These are phyloP conservation scores for Neocrepidodera transversa DNA, from an alignment of 2,888 invertebrate genomes.

Conservation along the genomic window DNA sequence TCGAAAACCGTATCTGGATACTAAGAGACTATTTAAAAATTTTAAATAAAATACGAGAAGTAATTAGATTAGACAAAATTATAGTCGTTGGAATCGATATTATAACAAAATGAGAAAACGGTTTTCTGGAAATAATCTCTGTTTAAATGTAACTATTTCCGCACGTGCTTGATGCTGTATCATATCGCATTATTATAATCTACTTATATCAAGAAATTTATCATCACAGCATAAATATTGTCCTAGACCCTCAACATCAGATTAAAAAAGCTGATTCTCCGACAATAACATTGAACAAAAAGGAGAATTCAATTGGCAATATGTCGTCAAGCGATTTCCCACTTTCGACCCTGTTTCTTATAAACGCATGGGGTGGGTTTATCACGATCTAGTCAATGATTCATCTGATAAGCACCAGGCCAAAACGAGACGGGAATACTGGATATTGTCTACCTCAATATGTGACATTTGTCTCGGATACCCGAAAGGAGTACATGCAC, in stretches of 20 bases:
- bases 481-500: slow-evolving; percentile 31
- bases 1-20: too few relatives aligned
- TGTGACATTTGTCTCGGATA: slow-evolving; percentile 14
- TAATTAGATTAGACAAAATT: too few relatives aligned
- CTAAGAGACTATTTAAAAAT: too few relatives aligned
- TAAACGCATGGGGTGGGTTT: slow-evolving; percentile 31
- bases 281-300: slow-evolving; percentile 30
- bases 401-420: slow-evolving; percentile 42
- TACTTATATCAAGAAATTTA: background rate
- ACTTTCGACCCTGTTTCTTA: slow-evolving; percentile 27
- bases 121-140: too few relatives aligned
- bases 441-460: slow-evolving; percentile 36
- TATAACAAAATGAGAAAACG: too few relatives aligned
- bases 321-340: slow-evolving; percentile 36
- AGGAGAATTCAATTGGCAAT: slow-evolving; percentile 38
- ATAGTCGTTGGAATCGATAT: too few relatives aligned
- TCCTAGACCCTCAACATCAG: background rate
- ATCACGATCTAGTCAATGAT: slow-evolving; percentile 39
- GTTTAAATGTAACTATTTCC: too few relatives aligned
- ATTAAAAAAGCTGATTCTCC: slow-evolving; percentile 19
- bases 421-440: slow-evolving; percentile 25
- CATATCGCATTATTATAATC: background rate
- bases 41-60: too few relatives aligned
- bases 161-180: background rate
- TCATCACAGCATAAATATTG: background rate